Conservation (phyloP, 1,140 invertebrate species). For the Solen grandis region DNA sequence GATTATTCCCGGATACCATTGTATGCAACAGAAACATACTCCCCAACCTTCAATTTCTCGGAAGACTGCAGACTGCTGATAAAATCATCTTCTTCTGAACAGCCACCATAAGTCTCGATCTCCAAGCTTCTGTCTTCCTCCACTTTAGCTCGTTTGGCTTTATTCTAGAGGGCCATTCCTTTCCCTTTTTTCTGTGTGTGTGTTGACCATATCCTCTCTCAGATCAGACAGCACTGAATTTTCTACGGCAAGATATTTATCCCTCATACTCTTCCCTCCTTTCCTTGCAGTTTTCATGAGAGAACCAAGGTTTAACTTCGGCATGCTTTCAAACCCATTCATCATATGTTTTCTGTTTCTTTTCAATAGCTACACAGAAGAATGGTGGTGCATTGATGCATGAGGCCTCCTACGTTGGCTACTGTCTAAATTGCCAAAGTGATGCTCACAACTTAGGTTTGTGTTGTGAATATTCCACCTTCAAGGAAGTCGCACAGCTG, state of each 20-base stretch:
- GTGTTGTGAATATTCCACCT: background rate
- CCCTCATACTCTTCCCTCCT: background rate
- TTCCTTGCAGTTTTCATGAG: background rate
- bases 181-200: background rate
- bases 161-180: too few species aligned
- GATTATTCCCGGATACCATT: conserved; percentile 29
- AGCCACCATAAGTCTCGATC: background rate
- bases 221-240: background rate
- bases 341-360: background rate
- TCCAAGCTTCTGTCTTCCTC: background rate
- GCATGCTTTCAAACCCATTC: background rate
- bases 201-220: background rate
- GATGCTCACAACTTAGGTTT: conserved; percentile 19
- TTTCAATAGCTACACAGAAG: conserved; percentile 8
- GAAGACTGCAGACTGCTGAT: background rate
- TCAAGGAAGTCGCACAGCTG: conserved; percentile 20
- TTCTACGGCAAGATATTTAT: conserved; percentile 2
- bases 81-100: background rate
- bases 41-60: background rate
- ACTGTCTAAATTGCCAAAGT: conserved; percentile 37
- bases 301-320: background rate
- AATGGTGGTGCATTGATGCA: conserved; percentile 1
- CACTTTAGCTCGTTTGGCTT: too few species aligned
- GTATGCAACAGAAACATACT: conserved; percentile 27
- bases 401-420: conserved; percentile 2